phyloP scores from a whole-genome alignment of 2,888 invertebrate species.

The Embidobia sp. region DNA sequence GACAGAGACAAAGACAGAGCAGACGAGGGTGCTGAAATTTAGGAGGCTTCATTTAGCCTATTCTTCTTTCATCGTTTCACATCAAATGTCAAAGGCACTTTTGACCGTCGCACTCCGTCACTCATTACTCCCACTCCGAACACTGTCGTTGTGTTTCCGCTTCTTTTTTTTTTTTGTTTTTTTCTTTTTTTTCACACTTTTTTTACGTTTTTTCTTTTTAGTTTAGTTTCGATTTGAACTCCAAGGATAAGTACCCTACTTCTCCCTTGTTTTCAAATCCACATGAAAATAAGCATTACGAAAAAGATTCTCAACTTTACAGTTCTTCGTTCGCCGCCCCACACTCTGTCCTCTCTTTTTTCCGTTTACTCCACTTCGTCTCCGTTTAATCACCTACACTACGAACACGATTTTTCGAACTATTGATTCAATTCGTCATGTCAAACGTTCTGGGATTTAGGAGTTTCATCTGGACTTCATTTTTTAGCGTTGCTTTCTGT shows the following conservation, averaged over 20 bases:
- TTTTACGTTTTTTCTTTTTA: background rate
- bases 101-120: constrained; percentile 63
- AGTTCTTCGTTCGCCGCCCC: background rate
- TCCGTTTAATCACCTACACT: constrained; percentile 2
- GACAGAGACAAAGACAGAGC: constrained; percentile 55
- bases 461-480: background rate
- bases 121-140: constrained; percentile 16
- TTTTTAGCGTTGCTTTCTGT: background rate
- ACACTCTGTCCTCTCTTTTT: background rate
- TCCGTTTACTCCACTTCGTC: constrained; percentile 1
- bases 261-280: constrained; percentile 19
- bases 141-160: background rate
- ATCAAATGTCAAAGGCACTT: constrained; percentile 69
- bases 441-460: background rate
- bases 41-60: constrained; percentile 79
- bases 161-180: background rate
- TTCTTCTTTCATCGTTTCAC: constrained; percentile 72
- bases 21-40: constrained; percentile 76
- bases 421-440: constrained; percentile 18
- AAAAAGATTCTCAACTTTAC: constrained; percentile 8
- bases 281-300: constrained; percentile 48
- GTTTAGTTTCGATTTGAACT: constrained; percentile 1
- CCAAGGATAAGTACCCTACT: background rate
- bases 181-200: background rate
- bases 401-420: background rate